phyloP scores from a whole-genome alignment of 2,113 vertebrate species.

The Irena cyanogastra region DNA sequence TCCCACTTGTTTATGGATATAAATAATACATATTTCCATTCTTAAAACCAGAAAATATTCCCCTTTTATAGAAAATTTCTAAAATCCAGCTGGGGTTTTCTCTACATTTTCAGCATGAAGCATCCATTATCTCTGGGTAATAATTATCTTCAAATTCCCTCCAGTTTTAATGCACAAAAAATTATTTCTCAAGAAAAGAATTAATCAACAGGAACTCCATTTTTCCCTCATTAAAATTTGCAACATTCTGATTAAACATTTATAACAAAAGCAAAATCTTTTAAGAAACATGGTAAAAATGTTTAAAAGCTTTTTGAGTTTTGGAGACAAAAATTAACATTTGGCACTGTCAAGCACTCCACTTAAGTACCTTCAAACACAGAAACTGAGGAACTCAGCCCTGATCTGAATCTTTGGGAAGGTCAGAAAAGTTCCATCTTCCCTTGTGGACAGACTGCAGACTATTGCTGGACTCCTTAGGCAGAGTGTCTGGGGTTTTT shows the following conservation, averaged over 20 bases:
- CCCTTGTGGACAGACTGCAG: background rate
- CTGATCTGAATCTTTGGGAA: background rate
- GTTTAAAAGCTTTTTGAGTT: background rate
- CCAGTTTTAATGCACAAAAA: background rate
- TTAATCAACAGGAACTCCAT: background rate
- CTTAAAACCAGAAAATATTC: background rate
- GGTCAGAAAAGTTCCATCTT: background rate
- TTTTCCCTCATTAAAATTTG: background rate
- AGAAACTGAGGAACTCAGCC: background rate
- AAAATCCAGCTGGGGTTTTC: background rate
- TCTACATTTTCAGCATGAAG: background rate
- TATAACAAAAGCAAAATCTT: background rate
- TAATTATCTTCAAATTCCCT: background rate
- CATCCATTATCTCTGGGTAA: background rate
- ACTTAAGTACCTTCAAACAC: background rate
- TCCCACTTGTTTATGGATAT: background rate
- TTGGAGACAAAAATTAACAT: background rate
- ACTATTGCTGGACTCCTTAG: background rate
- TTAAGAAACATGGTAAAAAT: background rate
- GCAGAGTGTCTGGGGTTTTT: fast-evolving
- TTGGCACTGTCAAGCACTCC: background rate
- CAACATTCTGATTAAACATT: background rate
- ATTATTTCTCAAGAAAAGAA: background rate
- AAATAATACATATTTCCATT: background rate
- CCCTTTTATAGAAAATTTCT: background rate